A percentile compares a stretch with the other conserved stretches of the same genome.
phyloP scores from a whole-genome alignment of 2,888 invertebrate species.

The Adineta ricciae region DNA sequence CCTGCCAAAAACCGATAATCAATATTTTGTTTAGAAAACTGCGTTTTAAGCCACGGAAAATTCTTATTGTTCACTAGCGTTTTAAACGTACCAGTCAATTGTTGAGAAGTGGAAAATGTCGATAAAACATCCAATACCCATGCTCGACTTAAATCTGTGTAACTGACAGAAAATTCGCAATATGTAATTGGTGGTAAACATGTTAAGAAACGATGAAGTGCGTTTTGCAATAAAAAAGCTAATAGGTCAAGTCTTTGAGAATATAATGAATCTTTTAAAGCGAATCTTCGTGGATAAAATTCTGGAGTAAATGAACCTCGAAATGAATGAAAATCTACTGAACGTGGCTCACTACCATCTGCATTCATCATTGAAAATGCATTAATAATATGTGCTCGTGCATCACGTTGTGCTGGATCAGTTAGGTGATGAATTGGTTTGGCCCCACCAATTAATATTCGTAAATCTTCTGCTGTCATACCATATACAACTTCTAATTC shows the following conservation, averaged over 20 bases:
- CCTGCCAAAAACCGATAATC: neutral
- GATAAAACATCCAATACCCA: neutral
- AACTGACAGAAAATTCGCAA: neutral
- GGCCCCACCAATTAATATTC: neutral
- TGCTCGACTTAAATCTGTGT: neutral
- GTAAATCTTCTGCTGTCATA: neutral
- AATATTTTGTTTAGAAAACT: neutral
- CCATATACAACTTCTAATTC: neutral
- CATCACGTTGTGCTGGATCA: neutral
- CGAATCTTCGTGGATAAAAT: neutral
- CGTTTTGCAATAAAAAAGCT: neutral
- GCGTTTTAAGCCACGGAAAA: neutral
- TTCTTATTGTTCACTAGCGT: neutral
- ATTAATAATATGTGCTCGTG: neutral
- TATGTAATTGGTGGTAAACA: neutral
- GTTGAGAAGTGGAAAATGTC: neutral
- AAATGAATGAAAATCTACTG: neutral
- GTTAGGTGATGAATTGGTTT: neutral
- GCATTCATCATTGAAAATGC: neutral
- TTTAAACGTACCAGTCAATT: neutral
- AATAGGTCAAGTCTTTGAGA: neutral
- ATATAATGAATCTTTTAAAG: neutral
- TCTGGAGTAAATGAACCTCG: neutral
- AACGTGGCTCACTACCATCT: neutral
- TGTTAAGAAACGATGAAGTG: neutral